A percentile compares a stretch with the other conserved stretches of the same genome.
phyloP scores from a whole-genome alignment of 2,797 vertebrate genomes.

The Rhyacichthys aspro region DNA sequence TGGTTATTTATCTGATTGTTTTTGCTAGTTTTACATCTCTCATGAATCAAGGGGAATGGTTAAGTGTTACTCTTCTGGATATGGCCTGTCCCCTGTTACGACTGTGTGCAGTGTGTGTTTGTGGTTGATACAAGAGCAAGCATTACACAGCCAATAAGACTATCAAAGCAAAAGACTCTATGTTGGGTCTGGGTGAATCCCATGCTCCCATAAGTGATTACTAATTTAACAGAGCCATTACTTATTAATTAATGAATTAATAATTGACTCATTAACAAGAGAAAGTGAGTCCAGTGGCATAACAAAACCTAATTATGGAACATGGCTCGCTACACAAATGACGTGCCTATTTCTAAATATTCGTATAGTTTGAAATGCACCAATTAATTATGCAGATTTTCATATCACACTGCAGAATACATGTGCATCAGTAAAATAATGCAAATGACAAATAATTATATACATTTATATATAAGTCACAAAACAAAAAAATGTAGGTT shows the following conservation, averaged over 20 bases:
- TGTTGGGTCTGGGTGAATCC: conserved; percentile 30
- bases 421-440: no score
- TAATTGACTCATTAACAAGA: conserved; percentile 73
- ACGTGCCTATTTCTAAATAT: no score
- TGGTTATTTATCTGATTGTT: conserved; percentile 66
- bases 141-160: conserved; percentile 11
- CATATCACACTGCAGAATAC: no score
- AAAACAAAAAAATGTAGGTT: no score
- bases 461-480: no score
- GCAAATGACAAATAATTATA: no score
- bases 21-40: conserved; percentile 44
- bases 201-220: conserved; percentile 58
- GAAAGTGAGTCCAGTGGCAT: conserved; percentile 46
- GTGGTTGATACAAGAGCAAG: neutral
- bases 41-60: conserved; percentile 50
- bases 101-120: conserved; percentile 9
- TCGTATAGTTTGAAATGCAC: no score
- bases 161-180: conserved; percentile 32
- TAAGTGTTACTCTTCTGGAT: conserved; percentile 30
- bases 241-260: conserved; percentile 69
- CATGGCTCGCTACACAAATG: no score
- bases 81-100: conserved; percentile 21
- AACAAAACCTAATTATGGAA: conserved; percentile 63
- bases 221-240: conserved; percentile 71
- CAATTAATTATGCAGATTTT: no score